A percentile compares a stretch with the other conserved stretches of the same genome.
phyloP scores from a whole-genome alignment of 2,888 invertebrate genomes.

The Bellardia bayeri region DNA sequence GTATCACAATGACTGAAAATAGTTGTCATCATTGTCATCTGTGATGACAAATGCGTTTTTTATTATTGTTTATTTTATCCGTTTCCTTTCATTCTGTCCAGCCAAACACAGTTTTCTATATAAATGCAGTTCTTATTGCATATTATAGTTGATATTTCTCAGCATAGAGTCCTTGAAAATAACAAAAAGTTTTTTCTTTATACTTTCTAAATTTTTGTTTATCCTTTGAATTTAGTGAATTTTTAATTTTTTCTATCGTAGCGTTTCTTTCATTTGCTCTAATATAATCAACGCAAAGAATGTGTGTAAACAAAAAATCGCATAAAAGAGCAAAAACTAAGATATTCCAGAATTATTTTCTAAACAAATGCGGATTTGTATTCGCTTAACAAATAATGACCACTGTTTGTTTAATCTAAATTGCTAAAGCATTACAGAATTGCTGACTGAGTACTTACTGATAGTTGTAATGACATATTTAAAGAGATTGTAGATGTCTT shows the following conservation, averaged over 20 bases:
- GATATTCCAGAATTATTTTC: not conserved
- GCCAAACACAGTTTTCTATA: slow-evolving; percentile 3
- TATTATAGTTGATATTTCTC: not conserved
- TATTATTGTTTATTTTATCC: not conserved
- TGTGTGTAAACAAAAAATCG: not conserved
- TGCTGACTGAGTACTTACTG: too few species aligned
- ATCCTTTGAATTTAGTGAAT: not conserved
- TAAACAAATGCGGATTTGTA: not conserved
- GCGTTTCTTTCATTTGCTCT: not conserved
- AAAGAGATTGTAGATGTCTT: too few species aligned
- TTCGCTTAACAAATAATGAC: not conserved
- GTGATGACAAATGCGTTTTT: not conserved
- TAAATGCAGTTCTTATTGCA: not conserved
- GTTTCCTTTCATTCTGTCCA: not conserved
- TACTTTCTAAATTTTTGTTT: not conserved
- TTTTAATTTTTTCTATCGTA: not conserved
- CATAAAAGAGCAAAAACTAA: not conserved
- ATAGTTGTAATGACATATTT: too few species aligned
- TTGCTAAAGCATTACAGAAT: not conserved
- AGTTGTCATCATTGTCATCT: not conserved
- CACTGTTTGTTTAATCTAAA: not conserved
- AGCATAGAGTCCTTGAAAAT: not conserved
- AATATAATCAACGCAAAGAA: slow-evolving; percentile 6
- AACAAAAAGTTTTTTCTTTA: not conserved
- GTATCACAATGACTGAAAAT: not conserved